These are phyloP conservation scores for Helostoma temminkii DNA, from an alignment of 2,797 vertebrate species.

Conservation along the genomic window DNA sequence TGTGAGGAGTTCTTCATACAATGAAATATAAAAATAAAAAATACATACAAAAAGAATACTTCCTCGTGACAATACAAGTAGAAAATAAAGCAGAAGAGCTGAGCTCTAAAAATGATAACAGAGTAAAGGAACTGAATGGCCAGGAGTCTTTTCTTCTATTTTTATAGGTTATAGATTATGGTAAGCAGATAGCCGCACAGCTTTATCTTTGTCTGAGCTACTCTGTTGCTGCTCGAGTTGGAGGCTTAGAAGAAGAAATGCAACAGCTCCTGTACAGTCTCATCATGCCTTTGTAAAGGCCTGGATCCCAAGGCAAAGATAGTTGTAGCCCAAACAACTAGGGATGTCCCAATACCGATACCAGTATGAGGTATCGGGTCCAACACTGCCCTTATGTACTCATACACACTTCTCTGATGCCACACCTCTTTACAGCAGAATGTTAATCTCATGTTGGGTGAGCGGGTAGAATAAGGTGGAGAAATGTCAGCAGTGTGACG, in stretches of 20 bases:
- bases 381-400: no score
- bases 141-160: conserved; percentile 74
- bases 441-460: no score
- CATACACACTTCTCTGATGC: no score
- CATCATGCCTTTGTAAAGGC: conserved; percentile 50
- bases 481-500: no score
- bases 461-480: no score
- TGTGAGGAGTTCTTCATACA: conserved; percentile 63
- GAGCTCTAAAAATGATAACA: conserved; percentile 77
- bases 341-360: no score
- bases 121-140: conserved; percentile 73
- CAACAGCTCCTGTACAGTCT: conserved; percentile 56
- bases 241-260: conserved; percentile 72
- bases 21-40: conserved; percentile 67
- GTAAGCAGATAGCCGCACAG: conserved; percentile 78
- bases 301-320: conserved; percentile 7
- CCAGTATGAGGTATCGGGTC: no score
- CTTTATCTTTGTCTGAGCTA: conserved; percentile 75
- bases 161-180: conserved; percentile 82
- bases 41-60: conserved; percentile 74
- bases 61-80: conserved; percentile 63
- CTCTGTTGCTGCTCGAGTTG: conserved; percentile 66
- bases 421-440: no score
- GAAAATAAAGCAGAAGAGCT: conserved; percentile 67
- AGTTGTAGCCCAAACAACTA: conserved; percentile 4